Evolutionary conservation across 2,888 invertebrate genomes (phyloP), one percentile per base, ranked within the genome.

Genomic region (Hybos culiciformis): DNA sequence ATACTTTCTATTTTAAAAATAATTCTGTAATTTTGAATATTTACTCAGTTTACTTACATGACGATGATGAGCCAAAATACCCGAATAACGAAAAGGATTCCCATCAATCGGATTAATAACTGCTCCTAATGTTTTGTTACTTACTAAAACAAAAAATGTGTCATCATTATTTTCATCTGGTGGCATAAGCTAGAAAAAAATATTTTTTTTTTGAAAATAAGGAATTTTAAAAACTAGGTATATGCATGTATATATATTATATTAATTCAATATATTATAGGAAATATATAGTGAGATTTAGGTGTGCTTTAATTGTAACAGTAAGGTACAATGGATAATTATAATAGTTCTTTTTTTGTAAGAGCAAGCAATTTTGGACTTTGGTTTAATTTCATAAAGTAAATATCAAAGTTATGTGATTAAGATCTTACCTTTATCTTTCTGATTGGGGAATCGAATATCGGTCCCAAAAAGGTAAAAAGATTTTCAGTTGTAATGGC

Each of bases 51-150:
- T 29, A 45, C 52, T 51, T 56, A 80, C 81, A 65, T 75, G 71
- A 40, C 61, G 56, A 1, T 82, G 80, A 61, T 83, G 82, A 4
- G 74, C 83, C 19, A 78, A 65, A 46, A 78, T 57, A 2, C 71
- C 77, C 1, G 73, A 66, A 50, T 72, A 73, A 53, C 72, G 75
- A 67, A 76, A 82, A 5, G 83, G 84, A 60, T 83, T 84, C 1
- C 84, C 85, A 56, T 82, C 80, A 1, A 80, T 61, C 1, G 83
- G 82, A 55, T 80, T 56, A 47, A 75, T 71, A 57, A 80, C 78
- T 17, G 83, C 58, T 1, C 84, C 84, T 7, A 84, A 70, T 50
- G 77, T 71, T 51, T 41, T 46, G 2, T 32, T 37, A 11, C 41
- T 46, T 2, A 41, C 36, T 4, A 46, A 11, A 26, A 46, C 29